Evolutionary conservation across 2,888 invertebrate species (phyloP).

Genomic region (Epirrita christyi): DNA sequence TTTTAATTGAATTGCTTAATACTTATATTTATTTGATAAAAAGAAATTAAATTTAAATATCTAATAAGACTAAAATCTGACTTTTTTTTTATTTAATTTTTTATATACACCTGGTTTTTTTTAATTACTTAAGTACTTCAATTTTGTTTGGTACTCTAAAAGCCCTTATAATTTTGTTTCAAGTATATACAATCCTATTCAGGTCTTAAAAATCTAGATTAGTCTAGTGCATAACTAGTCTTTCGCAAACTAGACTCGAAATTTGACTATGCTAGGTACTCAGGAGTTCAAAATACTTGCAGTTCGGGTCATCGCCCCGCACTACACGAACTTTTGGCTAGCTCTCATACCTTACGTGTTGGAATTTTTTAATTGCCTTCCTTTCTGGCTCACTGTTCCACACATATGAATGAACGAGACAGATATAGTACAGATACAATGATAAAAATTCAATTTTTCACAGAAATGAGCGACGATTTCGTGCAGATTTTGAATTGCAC

Average conservation of each 20-base stretch:
- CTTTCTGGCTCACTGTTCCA: conserved; percentile 49
- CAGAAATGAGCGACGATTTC: conserved; percentile 18
- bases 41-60: too few relatives aligned
- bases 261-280: conserved; percentile 4
- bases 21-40: too few relatives aligned
- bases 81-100: too few relatives aligned
- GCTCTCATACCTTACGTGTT: conserved; percentile 71
- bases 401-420: conserved; percentile 49
- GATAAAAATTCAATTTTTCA: conserved; percentile 40
- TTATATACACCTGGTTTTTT: too few relatives aligned
- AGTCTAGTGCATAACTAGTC: neutral
- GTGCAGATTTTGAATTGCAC: conserved; percentile 25
- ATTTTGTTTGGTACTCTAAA: too few relatives aligned
- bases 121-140: too few relatives aligned
- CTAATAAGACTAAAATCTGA: too few relatives aligned
- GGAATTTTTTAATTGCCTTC: conserved; percentile 72
- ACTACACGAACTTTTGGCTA: conserved; percentile 68
- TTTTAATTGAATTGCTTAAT: too few relatives aligned
- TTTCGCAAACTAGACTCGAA: neutral
- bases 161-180: too few relatives aligned
- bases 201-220: too few relatives aligned
- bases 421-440: conserved; percentile 14
- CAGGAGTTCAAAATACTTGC: conserved; percentile 51
- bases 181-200: too few relatives aligned
- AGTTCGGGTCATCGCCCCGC: conserved; percentile 56